Evolutionary conservation across 1,140 invertebrate species (phyloP).

Genomic region (Brachionus sp.): DNA sequence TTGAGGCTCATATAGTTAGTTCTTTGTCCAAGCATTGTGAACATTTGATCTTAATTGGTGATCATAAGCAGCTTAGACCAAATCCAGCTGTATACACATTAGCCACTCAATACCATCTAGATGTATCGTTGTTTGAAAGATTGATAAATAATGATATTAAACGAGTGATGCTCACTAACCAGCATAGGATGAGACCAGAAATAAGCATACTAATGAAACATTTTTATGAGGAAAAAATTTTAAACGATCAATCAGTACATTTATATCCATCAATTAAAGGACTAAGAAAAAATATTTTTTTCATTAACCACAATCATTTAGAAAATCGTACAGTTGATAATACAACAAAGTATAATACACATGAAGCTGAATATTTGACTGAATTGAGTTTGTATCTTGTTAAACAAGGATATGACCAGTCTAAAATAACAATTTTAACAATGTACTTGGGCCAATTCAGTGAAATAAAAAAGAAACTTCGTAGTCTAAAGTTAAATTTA

Average conservation of each 20-base stretch:
- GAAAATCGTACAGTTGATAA: conserved; percentile 52
- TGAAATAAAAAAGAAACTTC: conserved; percentile 7
- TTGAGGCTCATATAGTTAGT: conserved; percentile 47
- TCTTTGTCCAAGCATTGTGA: conserved; percentile 47
- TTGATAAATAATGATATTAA: conserved; percentile 65
- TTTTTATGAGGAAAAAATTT: conserved; percentile 48
- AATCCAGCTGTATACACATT: conserved; percentile 65
- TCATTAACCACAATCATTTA: conserved; percentile 54
- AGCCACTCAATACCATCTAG: conserved; percentile 64
- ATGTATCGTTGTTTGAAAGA: conserved; percentile 72
- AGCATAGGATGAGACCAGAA: conserved; percentile 56
- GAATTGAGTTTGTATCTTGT: conserved; percentile 54
- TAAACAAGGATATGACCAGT: conserved; percentile 54
- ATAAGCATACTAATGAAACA: conserved; percentile 50
- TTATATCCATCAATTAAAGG: conserved; percentile 53
- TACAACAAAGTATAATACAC: conserved; percentile 54
- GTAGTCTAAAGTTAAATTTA: background rate
- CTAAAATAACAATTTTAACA: conserved; percentile 57
- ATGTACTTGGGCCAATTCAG: conserved; percentile 57
- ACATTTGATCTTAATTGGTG: conserved; percentile 48
- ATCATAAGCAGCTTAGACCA: conserved; percentile 70
- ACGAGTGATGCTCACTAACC: conserved; percentile 51
- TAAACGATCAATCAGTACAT: conserved; percentile 52
- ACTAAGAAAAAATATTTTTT: conserved; percentile 54
- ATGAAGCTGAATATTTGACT: conserved; percentile 55